Evolutionary conservation across 2,113 vertebrate genomes (phyloP), one percentile per base, ranked within the genome.

Genomic region (Ophiodon elongatus): DNA sequence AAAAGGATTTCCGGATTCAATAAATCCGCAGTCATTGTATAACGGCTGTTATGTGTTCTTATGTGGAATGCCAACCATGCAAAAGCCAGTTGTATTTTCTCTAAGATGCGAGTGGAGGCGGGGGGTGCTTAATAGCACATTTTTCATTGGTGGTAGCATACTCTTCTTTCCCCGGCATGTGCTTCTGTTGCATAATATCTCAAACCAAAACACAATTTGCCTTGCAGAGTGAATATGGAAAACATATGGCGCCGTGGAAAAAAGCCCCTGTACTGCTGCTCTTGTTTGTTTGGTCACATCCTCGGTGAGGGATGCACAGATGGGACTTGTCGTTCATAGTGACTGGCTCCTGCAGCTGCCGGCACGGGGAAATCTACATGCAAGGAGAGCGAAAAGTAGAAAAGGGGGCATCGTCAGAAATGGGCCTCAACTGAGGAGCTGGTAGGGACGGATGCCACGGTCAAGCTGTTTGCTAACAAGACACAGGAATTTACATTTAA

Each of bases 381-480:
- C 43, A 67, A 35, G 33, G 62, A 76, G 37, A 66, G 68, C 4
- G n/a, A 60, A 39, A 41, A 21, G 10, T 4, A 37, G 23, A 41
- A 63, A 52, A 41, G 39, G 33, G 71, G 27, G 39, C 27, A 15
- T 50, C 29, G 25, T 64, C 62, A 80, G 31, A 75, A 33, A 57
- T 43, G 31, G 29, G 77, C 41, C 27, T 35, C 68, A 72, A 54
- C 73, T 63, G 86, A 84, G 57, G 31, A 74, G 54, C 65, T 33
- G 85, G 71, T 84, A 27, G 69, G 79, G 64, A 87, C 23, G 35
- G 74, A 73, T n/a, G 72, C 76, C 74, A 50, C 70, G 17, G 21
- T 25, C 75, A 39, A 84, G 82, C 84, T 81, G 80, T 80, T 75
- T 60, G 85, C 85, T 80, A 84, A 84, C 80, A 25, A 90, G 88